Evolutionary conservation across 2,113 vertebrate genomes (phyloP).

Genomic region (Cercopithecus mona): DNA sequence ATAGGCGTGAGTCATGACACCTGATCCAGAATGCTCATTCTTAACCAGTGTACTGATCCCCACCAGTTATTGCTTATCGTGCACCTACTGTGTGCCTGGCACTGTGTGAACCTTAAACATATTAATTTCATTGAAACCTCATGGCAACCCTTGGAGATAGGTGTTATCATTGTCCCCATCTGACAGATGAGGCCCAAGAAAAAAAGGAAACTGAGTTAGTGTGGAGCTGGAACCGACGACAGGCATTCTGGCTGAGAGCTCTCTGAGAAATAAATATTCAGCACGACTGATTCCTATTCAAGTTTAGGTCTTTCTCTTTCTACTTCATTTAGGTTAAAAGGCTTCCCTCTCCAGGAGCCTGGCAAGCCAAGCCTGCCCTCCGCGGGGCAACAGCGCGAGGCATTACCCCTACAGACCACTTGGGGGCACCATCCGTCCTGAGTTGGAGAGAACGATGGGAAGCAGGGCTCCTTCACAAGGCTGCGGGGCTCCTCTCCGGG

Average conservation of each 20-base stretch:
- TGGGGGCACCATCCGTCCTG: not conserved
- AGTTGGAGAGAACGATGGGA: rapidly evolving
- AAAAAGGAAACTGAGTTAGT: not conserved
- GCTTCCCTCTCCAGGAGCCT: not conserved
- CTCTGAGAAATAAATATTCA: not conserved
- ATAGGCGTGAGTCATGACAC: too few species aligned
- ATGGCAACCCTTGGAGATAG: not conserved
- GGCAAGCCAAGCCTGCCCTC: rapidly evolving
- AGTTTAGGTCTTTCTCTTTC: not conserved
- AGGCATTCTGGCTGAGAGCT: not conserved
- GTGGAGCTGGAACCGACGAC: not conserved
- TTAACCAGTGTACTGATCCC: not conserved
- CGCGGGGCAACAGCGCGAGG: not conserved
- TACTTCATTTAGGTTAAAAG: not conserved
- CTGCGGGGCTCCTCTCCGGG: rapidly evolving
- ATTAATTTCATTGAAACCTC: not conserved
- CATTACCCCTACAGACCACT: not conserved
- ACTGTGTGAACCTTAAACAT: not conserved
- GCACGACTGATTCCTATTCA: not conserved
- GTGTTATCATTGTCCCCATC: not conserved
- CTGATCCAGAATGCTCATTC: not conserved
- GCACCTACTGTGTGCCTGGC: not conserved
- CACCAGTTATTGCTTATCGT: not conserved
- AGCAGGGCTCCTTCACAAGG: too few species aligned
- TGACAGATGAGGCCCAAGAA: not conserved